Evolutionary conservation across 2,797 vertebrate genomes (phyloP), one percentile per base, ranked within the genome.

Genomic region (Anguilla anguilla): DNA sequence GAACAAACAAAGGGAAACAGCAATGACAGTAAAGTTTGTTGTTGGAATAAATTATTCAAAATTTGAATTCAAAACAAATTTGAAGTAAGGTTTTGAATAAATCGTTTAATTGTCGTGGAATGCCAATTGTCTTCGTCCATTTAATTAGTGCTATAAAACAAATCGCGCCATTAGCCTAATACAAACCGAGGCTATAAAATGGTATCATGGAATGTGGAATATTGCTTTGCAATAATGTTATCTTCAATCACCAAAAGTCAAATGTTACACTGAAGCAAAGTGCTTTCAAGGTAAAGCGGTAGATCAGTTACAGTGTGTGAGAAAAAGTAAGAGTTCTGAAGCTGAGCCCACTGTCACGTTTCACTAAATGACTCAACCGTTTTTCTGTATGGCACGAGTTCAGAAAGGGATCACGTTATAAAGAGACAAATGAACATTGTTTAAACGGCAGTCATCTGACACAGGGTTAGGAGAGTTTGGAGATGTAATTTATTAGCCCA

Each of bases 341-440:
- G 7, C 84, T 67, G 55, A 51, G 89, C 88, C 90, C 51, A 92
- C 93, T 92, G 94, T 95, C 94, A 95, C 93, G 95, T 96, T 93
- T 64, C 92, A 88, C 88, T 86, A 91, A 86, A 93, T 95, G 95
- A 96, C 93, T 95, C 92, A 92, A 91, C 49, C 10, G 86, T 87
- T 89, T 84, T 91, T 91, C 89, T 61, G 87, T n/a, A 88, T 90
- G 89, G 88, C 88, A 89, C 89, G 84, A 89, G 86, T 92, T 94
- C 89, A 93, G 89, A 91, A 85, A 84, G 25, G 53, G 39, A 90
- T 79, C 86, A 88, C 83, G 86, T 85, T 89, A 86, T 90, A 85
- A 88, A 59, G 85, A 86, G 81, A 84, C 89, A 83, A 74, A 35
- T 82, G 35, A 81, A 85, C 81, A 84, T 88, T 87, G 88, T 89